Evolutionary conservation across 2,113 vertebrate species (phyloP).

Genomic region (Centrocercus urophasianus): DNA sequence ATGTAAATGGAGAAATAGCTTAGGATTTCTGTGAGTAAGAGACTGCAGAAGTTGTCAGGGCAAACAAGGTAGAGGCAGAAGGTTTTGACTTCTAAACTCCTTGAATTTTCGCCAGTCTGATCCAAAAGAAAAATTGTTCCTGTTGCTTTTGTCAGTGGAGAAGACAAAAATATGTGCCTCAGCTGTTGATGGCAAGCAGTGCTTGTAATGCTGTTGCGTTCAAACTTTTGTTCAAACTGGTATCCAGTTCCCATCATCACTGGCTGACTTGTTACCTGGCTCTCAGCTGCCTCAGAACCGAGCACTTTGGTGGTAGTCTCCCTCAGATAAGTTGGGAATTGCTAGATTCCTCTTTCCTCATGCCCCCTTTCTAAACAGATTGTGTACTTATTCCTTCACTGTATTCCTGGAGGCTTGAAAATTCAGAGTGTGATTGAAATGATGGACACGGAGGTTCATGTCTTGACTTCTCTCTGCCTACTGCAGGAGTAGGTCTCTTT

Average conservation of each 20-base stretch:
- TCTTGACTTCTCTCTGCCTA: neutral
- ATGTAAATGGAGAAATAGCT: neutral
- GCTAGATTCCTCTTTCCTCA: neutral
- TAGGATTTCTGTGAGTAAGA: neutral
- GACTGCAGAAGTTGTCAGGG: neutral
- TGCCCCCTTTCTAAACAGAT: neutral
- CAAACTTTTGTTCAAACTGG: neutral
- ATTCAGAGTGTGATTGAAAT: neutral
- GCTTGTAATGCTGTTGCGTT: neutral
- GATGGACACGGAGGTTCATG: neutral
- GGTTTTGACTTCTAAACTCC: neutral
- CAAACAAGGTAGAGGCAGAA: neutral
- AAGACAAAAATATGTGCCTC: neutral
- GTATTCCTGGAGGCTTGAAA: neutral
- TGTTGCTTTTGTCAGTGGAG: neutral
- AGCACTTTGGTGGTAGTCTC: neutral
- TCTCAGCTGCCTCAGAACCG: neutral
- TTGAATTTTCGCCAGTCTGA: neutral
- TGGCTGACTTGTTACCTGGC: neutral
- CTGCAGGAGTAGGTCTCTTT: no score
- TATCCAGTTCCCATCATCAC: neutral
- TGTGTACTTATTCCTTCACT: neutral
- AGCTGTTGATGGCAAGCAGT: neutral
- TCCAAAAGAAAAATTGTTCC: neutral
- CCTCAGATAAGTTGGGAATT: neutral